These are phyloP conservation scores for Lypha dubia DNA, from an alignment of 2,888 invertebrate genomes.

Conservation along the genomic window DNA sequence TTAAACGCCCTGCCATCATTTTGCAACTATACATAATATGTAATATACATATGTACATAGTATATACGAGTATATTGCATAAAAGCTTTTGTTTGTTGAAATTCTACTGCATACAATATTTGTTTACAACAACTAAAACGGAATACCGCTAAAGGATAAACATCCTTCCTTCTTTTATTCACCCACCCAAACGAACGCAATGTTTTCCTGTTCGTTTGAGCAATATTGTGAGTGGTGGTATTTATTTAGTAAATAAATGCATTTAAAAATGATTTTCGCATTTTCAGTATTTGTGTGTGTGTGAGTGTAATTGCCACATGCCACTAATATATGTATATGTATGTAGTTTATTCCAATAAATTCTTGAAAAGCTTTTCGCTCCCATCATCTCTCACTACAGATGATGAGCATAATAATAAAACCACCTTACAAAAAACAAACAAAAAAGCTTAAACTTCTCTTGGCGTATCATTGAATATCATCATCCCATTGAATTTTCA, in stretches of 20 bases:
- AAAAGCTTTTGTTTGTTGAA: conserved; percentile 54
- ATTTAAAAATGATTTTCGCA: conserved; percentile 21
- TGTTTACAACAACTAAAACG: conserved; percentile 48
- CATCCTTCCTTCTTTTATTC: conserved; percentile 34
- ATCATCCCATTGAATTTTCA: conserved; percentile 18
- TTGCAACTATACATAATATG: neutral
- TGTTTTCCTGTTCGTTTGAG: neutral
- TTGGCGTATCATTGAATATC: neutral
- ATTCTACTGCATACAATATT: conserved; percentile 45
- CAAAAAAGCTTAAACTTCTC: conserved; percentile 51
- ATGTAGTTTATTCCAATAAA: conserved; percentile 46
- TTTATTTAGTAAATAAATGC: conserved; percentile 52
- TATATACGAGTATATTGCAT: no score
- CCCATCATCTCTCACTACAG: neutral
- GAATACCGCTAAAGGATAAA: conserved; percentile 64
- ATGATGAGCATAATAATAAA: no score
- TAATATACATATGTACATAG: no score
- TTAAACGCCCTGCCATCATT: conserved; percentile 49
- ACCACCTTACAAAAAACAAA: no score
- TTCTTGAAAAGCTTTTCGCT: conserved; percentile 58
- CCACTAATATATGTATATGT: conserved; percentile 49
- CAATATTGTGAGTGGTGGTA: neutral
- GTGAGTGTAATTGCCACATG: no score
- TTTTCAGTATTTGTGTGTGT: conserved; percentile 23
- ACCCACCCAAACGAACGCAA: neutral